Evolutionary conservation across 2,888 invertebrate species (phyloP).

Genomic region (Pseudoips prasinana): DNA sequence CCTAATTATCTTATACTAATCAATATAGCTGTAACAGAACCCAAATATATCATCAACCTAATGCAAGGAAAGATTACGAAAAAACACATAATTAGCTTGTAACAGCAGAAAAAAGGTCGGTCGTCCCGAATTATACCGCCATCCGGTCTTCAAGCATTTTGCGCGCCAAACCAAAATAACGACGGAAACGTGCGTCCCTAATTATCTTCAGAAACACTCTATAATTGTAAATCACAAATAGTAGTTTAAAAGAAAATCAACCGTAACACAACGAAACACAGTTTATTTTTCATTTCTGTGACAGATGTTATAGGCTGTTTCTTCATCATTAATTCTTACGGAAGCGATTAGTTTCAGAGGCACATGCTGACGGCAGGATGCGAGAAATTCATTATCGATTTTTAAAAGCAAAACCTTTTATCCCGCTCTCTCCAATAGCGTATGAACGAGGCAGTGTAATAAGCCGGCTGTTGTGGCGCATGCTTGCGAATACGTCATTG

Average conservation of each 20-base stretch:
- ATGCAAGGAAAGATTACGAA: neutral
- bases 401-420: constrained; percentile 53
- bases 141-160: constrained; percentile 56
- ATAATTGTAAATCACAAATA: constrained; percentile 23
- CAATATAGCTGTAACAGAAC: neutral
- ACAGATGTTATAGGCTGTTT: constrained; percentile 30
- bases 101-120: constrained; percentile 29
- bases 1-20: too few relatives aligned
- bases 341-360: constrained; percentile 77
- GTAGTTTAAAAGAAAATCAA: constrained; percentile 10
- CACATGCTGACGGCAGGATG: constrained; percentile 76
- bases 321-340: constrained; percentile 35
- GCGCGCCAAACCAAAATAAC: constrained; percentile 70
- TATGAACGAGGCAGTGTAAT: constrained; percentile 34
- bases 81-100: constrained; percentile 19
- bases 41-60: too few relatives aligned
- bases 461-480: constrained; percentile 49
- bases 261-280: neutral
- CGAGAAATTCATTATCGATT: constrained; percentile 71
- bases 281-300: constrained; percentile 10
- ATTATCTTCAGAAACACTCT: constrained; percentile 44
- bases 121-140: constrained; percentile 34
- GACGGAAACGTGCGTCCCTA: constrained; percentile 65
- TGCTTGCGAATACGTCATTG: constrained; percentile 46
- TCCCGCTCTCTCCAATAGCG: constrained; percentile 28